Conservation (phyloP, 2,888 invertebrate species). For the Mylabris sibirica region DNA sequence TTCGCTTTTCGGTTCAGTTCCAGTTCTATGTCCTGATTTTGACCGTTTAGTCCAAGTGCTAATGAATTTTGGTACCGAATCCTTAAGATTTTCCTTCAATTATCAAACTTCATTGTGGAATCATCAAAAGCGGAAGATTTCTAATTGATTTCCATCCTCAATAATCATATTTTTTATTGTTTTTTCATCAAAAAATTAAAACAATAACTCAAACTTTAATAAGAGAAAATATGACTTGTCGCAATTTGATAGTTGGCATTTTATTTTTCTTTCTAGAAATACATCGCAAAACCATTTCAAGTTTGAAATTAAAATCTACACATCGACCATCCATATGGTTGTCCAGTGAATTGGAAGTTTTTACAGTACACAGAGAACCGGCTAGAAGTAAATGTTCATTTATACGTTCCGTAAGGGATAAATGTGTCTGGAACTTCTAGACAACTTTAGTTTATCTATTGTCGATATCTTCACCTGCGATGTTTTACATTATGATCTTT, state of each 20-base stretch:
- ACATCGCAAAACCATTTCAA: neutral
- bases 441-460: neutral
- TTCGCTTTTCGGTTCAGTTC: no score
- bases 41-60: no score
- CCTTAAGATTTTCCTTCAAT: no score
- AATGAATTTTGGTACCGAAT: no score
- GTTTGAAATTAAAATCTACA: conserved; percentile 7
- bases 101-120: no score
- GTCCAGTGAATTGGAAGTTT: conserved; percentile 9
- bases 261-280: neutral
- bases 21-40: no score
- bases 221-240: neutral
- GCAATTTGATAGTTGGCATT: neutral
- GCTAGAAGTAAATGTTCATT: neutral
- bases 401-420: conserved; percentile 6
- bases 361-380: neutral
- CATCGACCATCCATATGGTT: neutral
- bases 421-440: neutral
- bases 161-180: no score
- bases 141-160: no score
- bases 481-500: neutral
- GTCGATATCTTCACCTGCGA: neutral
- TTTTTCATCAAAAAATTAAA: no score
- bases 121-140: no score
- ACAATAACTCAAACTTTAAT: neutral